phyloP scores from a whole-genome alignment of 1,140 invertebrate species.

The Octopus sinensis region DNA sequence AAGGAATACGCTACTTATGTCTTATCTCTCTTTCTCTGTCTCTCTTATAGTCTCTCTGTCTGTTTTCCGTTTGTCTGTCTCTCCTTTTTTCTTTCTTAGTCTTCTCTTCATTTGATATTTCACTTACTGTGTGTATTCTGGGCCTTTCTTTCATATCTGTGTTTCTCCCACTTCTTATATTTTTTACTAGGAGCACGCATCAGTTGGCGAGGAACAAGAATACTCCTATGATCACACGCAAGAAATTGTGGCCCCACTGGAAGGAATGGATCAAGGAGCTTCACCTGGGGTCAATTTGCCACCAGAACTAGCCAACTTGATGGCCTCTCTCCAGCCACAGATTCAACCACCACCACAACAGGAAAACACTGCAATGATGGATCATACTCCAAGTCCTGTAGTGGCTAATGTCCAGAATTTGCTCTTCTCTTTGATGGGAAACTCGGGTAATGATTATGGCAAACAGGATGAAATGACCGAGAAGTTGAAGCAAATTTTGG shows the following conservation, averaged over 20 bases:
- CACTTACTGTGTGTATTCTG: too few relatives aligned
- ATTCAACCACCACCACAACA: slow-evolving; percentile 11
- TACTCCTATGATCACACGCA: slow-evolving; percentile 35
- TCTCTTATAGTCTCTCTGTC: too few relatives aligned
- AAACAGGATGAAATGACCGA: slow-evolving; percentile 28
- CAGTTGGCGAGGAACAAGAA: slow-evolving; percentile 31
- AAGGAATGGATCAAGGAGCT: neutral
- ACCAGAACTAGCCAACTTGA: slow-evolving; percentile 40
- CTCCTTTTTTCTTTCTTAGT: too few relatives aligned
- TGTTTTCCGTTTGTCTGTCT: too few relatives aligned
- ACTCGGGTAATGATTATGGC: slow-evolving; percentile 21
- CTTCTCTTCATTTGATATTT: too few relatives aligned
- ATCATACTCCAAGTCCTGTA: slow-evolving; percentile 29
- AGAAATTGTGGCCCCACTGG: neutral
- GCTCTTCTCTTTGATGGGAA: slow-evolving; percentile 39
- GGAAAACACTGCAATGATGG: neutral
- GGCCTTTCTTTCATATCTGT: too few relatives aligned
- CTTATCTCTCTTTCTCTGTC: too few relatives aligned
- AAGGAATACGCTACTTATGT: too few relatives aligned
- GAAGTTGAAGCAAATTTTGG: slow-evolving; percentile 26
- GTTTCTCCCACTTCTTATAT: neutral
- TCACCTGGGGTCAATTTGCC: slow-evolving; percentile 28
- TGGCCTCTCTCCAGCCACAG: slow-evolving; percentile 38
- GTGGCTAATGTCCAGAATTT: slow-evolving; percentile 43
- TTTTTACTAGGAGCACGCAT: slow-evolving; percentile 31